Evolutionary conservation across 2,888 invertebrate genomes (phyloP).

Genomic region (Panopea generosa): DNA sequence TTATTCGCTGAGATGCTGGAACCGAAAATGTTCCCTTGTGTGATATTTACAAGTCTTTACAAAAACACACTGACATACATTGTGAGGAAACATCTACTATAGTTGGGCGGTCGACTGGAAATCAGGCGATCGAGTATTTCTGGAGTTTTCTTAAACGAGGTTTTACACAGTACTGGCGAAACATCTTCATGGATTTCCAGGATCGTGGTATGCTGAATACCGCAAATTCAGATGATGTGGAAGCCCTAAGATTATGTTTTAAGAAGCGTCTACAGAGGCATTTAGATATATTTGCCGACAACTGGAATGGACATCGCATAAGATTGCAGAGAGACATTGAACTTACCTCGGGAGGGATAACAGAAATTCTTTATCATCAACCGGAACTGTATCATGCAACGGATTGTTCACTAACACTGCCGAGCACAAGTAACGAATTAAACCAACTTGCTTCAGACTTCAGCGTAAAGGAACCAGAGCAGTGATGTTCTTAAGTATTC

Average conservation of each 20-base stretch:
- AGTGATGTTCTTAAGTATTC: background rate
- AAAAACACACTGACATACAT: too few relatives aligned
- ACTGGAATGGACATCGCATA: constrained; percentile 3
- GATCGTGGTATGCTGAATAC: background rate
- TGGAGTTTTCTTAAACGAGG: background rate
- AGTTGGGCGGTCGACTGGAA: constrained; percentile 11
- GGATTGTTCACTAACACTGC: background rate
- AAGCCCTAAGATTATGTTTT: constrained; percentile 24
- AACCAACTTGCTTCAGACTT: background rate
- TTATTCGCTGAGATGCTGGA: too few relatives aligned
- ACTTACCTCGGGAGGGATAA: background rate
- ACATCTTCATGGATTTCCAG: background rate
- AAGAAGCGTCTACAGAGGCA: background rate
- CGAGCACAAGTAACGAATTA: background rate
- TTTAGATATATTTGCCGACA: background rate
- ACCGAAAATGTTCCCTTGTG: too few relatives aligned
- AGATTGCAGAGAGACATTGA: background rate
- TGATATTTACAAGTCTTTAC: too few relatives aligned
- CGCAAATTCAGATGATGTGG: background rate
- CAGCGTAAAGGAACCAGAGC: background rate
- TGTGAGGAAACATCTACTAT: too few relatives aligned
- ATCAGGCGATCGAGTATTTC: constrained; percentile 5
- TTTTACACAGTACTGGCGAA: constrained; percentile 16
- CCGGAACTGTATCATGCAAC: background rate
- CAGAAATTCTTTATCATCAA: constrained; percentile 6